phyloP scores from a whole-genome alignment of 2,113 vertebrate species.

The Vidua chalybeata region DNA sequence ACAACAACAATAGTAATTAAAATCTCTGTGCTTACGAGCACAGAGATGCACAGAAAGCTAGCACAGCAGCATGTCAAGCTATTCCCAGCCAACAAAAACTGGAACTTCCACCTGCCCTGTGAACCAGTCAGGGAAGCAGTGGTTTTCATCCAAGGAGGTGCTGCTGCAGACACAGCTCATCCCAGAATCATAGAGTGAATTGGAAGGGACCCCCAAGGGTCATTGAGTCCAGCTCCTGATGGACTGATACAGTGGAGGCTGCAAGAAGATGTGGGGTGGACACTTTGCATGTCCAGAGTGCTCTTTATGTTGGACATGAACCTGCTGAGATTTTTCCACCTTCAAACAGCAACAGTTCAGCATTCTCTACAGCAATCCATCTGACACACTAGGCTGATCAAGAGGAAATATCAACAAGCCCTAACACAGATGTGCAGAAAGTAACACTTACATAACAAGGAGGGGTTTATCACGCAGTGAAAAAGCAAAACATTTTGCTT shows the following conservation, averaged over 20 bases:
- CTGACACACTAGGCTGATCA: neutral
- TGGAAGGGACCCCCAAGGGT: neutral
- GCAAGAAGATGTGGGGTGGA: neutral
- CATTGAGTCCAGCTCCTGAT: neutral
- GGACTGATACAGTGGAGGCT: neutral
- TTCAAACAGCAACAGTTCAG: neutral
- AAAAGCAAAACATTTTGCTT: constrained; percentile 22
- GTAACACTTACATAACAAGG: neutral
- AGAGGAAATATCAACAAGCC: neutral
- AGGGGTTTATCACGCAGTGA: neutral
- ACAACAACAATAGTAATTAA: neutral
- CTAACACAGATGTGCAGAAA: neutral
- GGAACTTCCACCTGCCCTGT: neutral
- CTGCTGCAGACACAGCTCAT: neutral
- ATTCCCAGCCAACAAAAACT: neutral
- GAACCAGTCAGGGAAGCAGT: neutral
- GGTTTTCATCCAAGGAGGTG: neutral
- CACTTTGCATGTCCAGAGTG: neutral
- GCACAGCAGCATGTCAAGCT: neutral
- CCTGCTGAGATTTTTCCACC: constrained; percentile 1
- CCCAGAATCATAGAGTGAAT: neutral
- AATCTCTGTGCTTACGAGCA: neutral
- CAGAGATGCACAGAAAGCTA: neutral
- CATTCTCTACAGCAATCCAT: neutral
- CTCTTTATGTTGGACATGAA: neutral